Evolutionary conservation across 2,113 vertebrate species (phyloP), one percentile per base, ranked within the genome.

Genomic region (Mixornis gularis): DNA sequence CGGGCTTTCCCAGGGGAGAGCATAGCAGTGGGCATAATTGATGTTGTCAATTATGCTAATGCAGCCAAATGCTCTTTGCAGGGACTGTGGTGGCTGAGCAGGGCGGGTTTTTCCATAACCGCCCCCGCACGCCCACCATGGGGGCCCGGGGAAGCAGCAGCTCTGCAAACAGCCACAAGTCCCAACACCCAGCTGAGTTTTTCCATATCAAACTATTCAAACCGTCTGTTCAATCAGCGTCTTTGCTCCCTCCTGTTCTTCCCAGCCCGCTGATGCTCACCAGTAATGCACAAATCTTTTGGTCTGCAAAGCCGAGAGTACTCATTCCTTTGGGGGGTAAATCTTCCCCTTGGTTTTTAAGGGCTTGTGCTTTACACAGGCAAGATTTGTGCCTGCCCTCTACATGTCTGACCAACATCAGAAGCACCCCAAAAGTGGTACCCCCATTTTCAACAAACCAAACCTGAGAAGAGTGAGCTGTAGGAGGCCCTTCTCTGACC

Each of bases 11-110:
- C 20, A 49, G 44, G 59, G 83, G 85, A 71, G 62, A 82, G 73
- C 56, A 29, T 18, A 87, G 90, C 85, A 91, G 73, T 87, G 88
- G 85, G 48, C 81, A 87, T 87, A 93, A 95, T 40, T 89, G 90
- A 87, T 91, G 79, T 44, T 89, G 64, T 92, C 92, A 87, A 34
- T 95, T 95, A 86, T 90, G 77, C 76, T 86, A 85, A 95, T 68
- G 72, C 76, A 80, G 82, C 94, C 81, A 91, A 48, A 48, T 52
- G 72, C 76, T 90, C 46, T 79, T 72, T 83, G 79, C 79, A 91
- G 72, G 88, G 51, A 3, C 3, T 21, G 49, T 27, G 76, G 74
- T 65, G 71, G 77, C 88, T 66, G 56, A 70, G 76, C 32, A 17
- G n/a, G 7, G 49, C 0, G 1, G 51, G 41, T 30, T 72, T 80